Evolutionary conservation across 2,113 vertebrate species (phyloP).

Genomic region (Channa argus): DNA sequence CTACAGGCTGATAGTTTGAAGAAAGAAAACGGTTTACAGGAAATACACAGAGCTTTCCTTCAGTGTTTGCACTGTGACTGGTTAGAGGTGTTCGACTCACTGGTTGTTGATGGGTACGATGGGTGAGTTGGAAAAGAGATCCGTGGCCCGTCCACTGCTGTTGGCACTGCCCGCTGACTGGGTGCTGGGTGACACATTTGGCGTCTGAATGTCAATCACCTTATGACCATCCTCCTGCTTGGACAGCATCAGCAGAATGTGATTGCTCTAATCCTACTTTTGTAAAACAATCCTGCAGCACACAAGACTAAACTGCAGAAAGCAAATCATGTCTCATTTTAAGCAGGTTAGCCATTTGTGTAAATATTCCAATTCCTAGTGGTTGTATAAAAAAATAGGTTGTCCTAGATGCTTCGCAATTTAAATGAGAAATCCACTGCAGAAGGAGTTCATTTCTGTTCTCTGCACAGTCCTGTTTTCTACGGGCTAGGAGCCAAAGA

Average conservation of each 20-base stretch:
- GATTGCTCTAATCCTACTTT: too few species aligned
- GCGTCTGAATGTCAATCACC: conserved; percentile 89
- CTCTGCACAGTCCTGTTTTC: conserved; percentile 40
- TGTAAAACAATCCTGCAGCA: too few species aligned
- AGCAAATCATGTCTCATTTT: background rate
- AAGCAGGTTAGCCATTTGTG: too few species aligned
- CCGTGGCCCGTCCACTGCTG: conserved; percentile 84
- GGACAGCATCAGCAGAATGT: background rate
- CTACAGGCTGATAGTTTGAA: background rate
- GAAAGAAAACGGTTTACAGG: background rate
- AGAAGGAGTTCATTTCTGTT: conserved; percentile 52
- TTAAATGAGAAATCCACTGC: conserved; percentile 29
- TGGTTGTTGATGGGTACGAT: conserved; percentile 87
- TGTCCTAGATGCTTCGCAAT: conserved; percentile 15
- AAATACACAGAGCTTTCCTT: background rate
- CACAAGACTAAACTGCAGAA: too few species aligned
- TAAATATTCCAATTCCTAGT: background rate
- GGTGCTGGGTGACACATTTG: conserved; percentile 89
- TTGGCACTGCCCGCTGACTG: conserved; percentile 91
- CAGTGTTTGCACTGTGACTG: background rate
- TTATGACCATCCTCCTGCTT: conserved; percentile 88
- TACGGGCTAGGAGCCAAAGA: conserved; percentile 41
- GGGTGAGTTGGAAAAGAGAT: conserved; percentile 88
- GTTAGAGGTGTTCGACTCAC: conserved; percentile 69
- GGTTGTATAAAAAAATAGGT: background rate